A percentile compares a stretch with the other conserved stretches of the same genome.
Conservation (phyloP, 2,888 invertebrate species). For the Nowickia ferox region DNA sequence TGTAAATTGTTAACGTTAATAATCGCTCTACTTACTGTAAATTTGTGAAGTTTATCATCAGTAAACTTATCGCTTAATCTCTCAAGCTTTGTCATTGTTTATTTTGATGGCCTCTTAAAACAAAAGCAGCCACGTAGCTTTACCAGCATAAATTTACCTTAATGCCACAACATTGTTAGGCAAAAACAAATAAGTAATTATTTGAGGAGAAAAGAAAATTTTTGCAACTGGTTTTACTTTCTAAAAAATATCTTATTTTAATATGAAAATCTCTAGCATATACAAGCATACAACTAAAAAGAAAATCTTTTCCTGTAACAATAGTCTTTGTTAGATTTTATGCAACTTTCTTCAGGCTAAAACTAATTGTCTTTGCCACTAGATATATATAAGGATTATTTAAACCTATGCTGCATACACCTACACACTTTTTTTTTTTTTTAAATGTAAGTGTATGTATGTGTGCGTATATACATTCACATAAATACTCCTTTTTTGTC, state of each 20-base stretch:
- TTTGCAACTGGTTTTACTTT: neutral
- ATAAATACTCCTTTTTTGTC: constrained; percentile 4
- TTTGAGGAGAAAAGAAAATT: neutral
- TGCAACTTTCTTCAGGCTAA: constrained; percentile 62
- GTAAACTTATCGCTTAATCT: neutral
- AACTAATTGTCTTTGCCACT: constrained; percentile 56
- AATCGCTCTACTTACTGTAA: neutral
- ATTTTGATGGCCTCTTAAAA: neutral
- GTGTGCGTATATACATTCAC: neutral
- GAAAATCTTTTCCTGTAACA: constrained; percentile 12
- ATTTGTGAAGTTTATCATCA: neutral
- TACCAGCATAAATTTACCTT: constrained; percentile 19
- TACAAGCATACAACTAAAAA: neutral
- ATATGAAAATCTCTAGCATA: neutral
- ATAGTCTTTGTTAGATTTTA: constrained; percentile 44
- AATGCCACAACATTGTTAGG: neutral
- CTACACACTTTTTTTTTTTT: too few species aligned
- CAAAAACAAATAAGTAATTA: neutral
- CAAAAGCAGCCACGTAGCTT: neutral
- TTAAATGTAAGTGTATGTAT: neutral
- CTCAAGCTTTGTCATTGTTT: neutral
- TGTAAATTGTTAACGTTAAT: neutral
- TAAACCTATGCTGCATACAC: neutral
- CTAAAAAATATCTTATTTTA: neutral
- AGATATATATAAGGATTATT: constrained; percentile 3